These are phyloP conservation scores for Hemicentrotus pulcherrimus DNA, from an alignment of 35 echinoderm and acorn worm species.

Conservation along the genomic window DNA sequence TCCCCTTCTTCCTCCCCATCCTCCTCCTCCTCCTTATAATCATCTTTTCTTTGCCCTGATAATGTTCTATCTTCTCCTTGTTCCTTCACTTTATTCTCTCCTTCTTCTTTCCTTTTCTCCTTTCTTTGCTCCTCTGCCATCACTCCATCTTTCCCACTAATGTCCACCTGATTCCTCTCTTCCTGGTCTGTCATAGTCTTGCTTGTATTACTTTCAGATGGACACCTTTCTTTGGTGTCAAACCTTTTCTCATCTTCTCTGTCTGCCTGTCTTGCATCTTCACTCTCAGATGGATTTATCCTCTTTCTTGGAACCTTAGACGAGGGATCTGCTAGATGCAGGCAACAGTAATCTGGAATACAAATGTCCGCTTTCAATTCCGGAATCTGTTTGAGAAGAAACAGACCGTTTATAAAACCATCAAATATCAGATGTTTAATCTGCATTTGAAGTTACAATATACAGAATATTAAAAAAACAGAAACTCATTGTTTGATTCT, in stretches of 20 bases:
- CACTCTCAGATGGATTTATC: too few species aligned
- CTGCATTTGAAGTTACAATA: too few species aligned
- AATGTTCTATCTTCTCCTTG: neutral
- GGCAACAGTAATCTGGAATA: conserved; percentile 94
- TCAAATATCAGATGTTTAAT: neutral
- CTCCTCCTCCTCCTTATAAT: neutral
- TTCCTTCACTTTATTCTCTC: neutral
- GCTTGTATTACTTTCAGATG: too few species aligned
- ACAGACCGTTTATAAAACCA: neutral
- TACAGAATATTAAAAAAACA: too few species aligned
- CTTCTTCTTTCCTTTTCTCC: neutral
- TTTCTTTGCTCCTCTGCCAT: neutral
- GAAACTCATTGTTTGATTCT: too few species aligned
- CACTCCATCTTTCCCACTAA: neutral
- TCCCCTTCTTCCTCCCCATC: conserved; percentile 44
- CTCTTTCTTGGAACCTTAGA: neutral
- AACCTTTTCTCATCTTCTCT: too few species aligned
- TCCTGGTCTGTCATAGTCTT: too few species aligned
- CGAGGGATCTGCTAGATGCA: conserved; percentile 29
- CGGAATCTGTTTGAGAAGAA: conserved; percentile 71
- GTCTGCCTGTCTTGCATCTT: too few species aligned
- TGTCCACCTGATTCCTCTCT: too few species aligned
- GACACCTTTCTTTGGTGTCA: too few species aligned
- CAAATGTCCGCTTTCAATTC: conserved; percentile 84
- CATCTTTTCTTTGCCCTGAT: neutral